Evolutionary conservation across 2,888 invertebrate species (phyloP).

Genomic region (Caenorhabditis wallacei): DNA sequence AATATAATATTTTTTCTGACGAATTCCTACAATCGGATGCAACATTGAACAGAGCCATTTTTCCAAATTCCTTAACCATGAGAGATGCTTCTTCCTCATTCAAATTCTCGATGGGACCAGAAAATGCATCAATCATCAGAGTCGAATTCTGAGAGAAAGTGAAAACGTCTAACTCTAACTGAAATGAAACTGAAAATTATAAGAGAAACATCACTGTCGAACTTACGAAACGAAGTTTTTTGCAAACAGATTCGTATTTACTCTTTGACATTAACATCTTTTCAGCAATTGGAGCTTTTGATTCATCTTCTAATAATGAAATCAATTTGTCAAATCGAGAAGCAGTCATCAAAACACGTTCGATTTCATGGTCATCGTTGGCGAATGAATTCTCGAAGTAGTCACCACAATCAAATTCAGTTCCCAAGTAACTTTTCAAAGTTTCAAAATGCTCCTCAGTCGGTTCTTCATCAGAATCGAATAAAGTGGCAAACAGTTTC

Average conservation of each 20-base stretch:
- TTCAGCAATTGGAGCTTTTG: background rate
- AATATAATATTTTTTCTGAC: background rate
- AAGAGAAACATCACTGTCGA: background rate
- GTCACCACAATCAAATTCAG: slow-evolving; percentile 3
- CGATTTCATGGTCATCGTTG: slow-evolving; percentile 24
- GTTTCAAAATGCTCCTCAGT: slow-evolving; percentile 27
- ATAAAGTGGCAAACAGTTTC: slow-evolving; percentile 29
- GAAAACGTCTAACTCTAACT: slow-evolving; percentile 39
- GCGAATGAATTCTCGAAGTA: slow-evolving; percentile 25
- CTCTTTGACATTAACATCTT: background rate
- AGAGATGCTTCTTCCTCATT: slow-evolving; percentile 19
- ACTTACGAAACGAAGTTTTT: slow-evolving; percentile 31
- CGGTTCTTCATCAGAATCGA: slow-evolving; percentile 46
- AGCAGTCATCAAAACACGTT: slow-evolving; percentile 13
- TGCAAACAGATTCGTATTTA: background rate
- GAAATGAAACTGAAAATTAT: background rate
- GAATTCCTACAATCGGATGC: slow-evolving; percentile 23
- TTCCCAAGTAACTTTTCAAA: background rate
- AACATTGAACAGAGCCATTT: slow-evolving; percentile 34
- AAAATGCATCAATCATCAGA: background rate
- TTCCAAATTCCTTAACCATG: slow-evolving; percentile 19
- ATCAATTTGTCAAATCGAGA: slow-evolving; percentile 42
- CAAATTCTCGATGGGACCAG: background rate
- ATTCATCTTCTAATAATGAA: background rate
- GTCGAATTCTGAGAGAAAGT: background rate